phyloP scores from a whole-genome alignment of 1,140 invertebrate genomes.

The Brachionus calyciflorus region DNA sequence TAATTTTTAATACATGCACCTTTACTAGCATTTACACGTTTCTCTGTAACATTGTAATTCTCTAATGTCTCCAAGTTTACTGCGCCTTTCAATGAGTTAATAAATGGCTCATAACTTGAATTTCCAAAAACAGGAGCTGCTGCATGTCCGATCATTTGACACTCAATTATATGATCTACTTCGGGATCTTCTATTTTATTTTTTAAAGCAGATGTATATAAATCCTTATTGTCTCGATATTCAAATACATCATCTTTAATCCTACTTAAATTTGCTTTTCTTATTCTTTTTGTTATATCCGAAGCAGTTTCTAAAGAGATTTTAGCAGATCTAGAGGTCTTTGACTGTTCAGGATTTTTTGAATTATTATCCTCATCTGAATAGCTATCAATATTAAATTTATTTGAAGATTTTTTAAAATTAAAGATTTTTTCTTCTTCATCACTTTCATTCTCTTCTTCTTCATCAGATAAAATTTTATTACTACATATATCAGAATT shows the following conservation, averaged over 20 bases:
- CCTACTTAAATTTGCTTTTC: neutral
- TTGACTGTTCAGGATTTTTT: too few species aligned
- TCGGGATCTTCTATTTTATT: neutral
- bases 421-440: too few species aligned
- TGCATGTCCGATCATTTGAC: neutral
- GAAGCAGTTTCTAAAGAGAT: neutral
- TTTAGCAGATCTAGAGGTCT: too few species aligned
- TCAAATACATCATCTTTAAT: neutral
- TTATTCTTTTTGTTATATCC: neutral
- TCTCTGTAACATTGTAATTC: neutral
- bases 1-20: neutral
- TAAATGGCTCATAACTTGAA: neutral
- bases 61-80: neutral
- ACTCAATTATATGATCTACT: conserved; percentile 2
- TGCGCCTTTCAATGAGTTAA: neutral
- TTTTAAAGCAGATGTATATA: neutral
- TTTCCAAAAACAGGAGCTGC: neutral
- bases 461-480: neutral
- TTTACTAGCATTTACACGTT: neutral
- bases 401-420: too few species aligned
- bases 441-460: too few species aligned
- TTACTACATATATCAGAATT: neutral
- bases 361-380: neutral
- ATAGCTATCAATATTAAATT: too few species aligned
- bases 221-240: neutral